Evolutionary conservation across 1,140 invertebrate genomes (phyloP).

Genomic region (Solenopsis invicta): DNA sequence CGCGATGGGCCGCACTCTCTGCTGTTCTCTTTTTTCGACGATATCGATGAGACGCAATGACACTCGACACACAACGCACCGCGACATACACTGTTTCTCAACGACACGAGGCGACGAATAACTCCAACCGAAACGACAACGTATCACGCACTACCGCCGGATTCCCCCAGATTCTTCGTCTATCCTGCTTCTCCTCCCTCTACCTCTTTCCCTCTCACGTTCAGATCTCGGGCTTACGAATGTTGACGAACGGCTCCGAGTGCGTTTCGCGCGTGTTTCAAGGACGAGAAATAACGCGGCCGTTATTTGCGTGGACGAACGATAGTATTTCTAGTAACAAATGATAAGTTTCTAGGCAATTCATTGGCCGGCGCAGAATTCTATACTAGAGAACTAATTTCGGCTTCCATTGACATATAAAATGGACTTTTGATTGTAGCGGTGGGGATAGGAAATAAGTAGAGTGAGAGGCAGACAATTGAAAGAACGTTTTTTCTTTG

Average conservation of each 20-base stretch:
- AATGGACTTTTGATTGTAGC: too few species aligned
- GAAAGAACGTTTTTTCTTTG: too few species aligned
- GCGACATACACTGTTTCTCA: slow-evolving; percentile 1
- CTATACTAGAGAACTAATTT: too few species aligned
- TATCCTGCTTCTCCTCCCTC: not conserved
- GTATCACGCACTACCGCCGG: slow-evolving; percentile 46
- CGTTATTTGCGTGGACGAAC: not conserved
- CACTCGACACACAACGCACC: not conserved
- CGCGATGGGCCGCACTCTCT: not conserved
- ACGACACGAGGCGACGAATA: not conserved
- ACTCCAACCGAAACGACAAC: not conserved
- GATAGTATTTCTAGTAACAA: not conserved
- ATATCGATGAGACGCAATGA: slow-evolving; percentile 17
- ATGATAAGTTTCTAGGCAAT: not conserved
- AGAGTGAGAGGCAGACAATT: too few species aligned
- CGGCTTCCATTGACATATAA: too few species aligned
- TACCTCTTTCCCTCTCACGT: too few species aligned
- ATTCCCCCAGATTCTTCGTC: slow-evolving; percentile 47
- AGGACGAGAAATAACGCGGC: slow-evolving; percentile 8
- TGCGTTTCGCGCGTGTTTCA: not conserved
- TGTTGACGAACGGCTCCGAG: not conserved
- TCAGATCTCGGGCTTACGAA: not conserved
- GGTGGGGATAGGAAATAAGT: too few species aligned
- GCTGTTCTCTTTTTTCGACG: not conserved
- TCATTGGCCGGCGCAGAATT: not conserved